A percentile compares a stretch with the other conserved stretches of the same genome.
Conservation (phyloP, 2,888 invertebrate species). For the Phyllotreta striolata region DNA sequence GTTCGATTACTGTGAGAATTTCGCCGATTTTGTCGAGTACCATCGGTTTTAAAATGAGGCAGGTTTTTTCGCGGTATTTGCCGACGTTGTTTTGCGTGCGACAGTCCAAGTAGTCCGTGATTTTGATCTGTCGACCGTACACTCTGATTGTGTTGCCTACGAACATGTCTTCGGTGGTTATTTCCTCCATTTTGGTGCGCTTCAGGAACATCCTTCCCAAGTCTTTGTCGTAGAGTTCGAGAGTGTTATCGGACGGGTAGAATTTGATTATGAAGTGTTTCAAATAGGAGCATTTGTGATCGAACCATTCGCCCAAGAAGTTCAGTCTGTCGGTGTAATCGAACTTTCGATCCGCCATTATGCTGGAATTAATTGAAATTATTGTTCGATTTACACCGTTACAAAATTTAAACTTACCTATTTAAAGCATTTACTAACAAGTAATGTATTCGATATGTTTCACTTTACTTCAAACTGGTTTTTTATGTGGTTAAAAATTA, state of each 20-base stretch:
- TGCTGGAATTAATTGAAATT: conserved; percentile 27
- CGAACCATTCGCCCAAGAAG: conserved; percentile 88
- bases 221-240: conserved; percentile 71
- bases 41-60: conserved; percentile 80
- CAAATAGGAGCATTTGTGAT: conserved; percentile 76
- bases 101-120: conserved; percentile 77
- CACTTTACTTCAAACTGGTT: too few relatives aligned
- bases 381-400: too few relatives aligned
- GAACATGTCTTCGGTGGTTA: conserved; percentile 73
- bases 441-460: too few relatives aligned
- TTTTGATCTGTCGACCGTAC: conserved; percentile 76
- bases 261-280: conserved; percentile 81
- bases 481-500: too few relatives aligned
- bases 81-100: conserved; percentile 71
- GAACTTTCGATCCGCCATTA: conserved; percentile 57
- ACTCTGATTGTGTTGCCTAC: conserved; percentile 72
- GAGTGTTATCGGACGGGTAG: conserved; percentile 77
- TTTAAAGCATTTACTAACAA: too few relatives aligned
- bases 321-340: conserved; percentile 66
- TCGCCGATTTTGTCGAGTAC: conserved; percentile 75
- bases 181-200: conserved; percentile 72
- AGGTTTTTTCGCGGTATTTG: conserved; percentile 73
- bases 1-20: conserved; percentile 73
- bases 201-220: conserved; percentile 62
- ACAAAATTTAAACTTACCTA: too few relatives aligned